Base-by-base conservation (phyloP, 2,888 invertebrate species). In the Dioctria linearis region DNA sequence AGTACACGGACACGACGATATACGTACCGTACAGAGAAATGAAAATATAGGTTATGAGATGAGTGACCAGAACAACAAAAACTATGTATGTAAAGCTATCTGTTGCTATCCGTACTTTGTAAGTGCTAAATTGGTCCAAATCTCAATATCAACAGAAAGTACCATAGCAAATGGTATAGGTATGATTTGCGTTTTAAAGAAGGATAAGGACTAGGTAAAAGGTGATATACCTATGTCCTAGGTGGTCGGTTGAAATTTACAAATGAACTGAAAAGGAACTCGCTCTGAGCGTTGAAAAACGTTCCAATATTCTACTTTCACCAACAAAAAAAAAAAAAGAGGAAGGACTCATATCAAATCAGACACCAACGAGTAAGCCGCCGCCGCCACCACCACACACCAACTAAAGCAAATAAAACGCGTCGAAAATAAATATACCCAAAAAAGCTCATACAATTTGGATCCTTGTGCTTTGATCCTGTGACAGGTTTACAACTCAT, bases 241-340 rank as follows among this genome's bases (percentile, higher is more conserved):
- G 25, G 25, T 46, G 69, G 25, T 13, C 69, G 69, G 25, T 25
- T 25, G 25, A n/a, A 49, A 51, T 54, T 11, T 37, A n/a, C 11
- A 25, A 46, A 71, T 13, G 9, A 71, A 71, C 54, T 57, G n/a
- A 57, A 57, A n/a, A 57, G 57, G 54, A 71, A 51, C 54, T 39
- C 71, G 4, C 9, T 49, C 54, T 71, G 71, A 40, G 51, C 39
- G 11, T 9, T 54, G 40, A n/a, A 71, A 39, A 25, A 46, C n/a
- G 25, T n/a, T 25, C 13, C 43, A 5, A 13, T 43, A 6, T 43
- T 13, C 66, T 25, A 25, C 25, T 25, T 25, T 25, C 25, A 25
- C 25, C 25, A 25, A 25, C 25, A 25, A 25, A 25, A 25, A 25
- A 25, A 25, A 46, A 6, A 8, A 46, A 46, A 5, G 2, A 46